phyloP scores from a whole-genome alignment of 2,888 invertebrate species.

The Tridacna gigas region DNA sequence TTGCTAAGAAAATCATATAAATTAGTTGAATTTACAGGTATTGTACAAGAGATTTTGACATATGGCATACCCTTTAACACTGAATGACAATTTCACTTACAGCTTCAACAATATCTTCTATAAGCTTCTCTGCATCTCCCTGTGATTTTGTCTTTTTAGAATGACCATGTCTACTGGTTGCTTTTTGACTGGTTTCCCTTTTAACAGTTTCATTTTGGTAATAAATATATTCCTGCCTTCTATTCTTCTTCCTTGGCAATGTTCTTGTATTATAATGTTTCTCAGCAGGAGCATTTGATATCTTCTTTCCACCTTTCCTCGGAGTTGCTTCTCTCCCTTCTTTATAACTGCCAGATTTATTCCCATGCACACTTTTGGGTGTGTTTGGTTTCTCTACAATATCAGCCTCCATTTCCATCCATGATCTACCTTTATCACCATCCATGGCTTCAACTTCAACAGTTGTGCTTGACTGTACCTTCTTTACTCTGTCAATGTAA shows the following conservation, averaged over 20 bases:
- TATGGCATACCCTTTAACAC: too few species aligned
- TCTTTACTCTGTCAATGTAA: background rate
- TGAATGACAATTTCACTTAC: background rate
- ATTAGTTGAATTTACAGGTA: too few species aligned
- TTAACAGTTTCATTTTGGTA: background rate
- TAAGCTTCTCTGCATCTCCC: background rate
- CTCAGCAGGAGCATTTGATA: background rate
- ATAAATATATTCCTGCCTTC: background rate
- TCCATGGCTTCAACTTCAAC: background rate
- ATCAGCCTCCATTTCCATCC: background rate
- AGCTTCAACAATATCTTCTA: background rate
- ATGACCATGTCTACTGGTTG: background rate
- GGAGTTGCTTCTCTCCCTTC: too few species aligned
- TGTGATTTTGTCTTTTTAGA: background rate
- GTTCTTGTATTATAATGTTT: background rate
- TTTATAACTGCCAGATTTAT: too few species aligned
- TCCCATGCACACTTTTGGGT: too few species aligned
- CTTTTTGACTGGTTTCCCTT: background rate
- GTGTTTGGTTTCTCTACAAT: too few species aligned
- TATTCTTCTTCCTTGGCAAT: background rate
- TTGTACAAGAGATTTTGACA: too few species aligned
- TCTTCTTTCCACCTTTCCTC: too few species aligned
- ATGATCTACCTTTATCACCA: background rate
- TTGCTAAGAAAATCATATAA: background rate
- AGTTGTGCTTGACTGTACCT: background rate